Evolutionary conservation across 2,888 invertebrate genomes (phyloP).

Genomic region (Hemicrepidius hirtus): DNA sequence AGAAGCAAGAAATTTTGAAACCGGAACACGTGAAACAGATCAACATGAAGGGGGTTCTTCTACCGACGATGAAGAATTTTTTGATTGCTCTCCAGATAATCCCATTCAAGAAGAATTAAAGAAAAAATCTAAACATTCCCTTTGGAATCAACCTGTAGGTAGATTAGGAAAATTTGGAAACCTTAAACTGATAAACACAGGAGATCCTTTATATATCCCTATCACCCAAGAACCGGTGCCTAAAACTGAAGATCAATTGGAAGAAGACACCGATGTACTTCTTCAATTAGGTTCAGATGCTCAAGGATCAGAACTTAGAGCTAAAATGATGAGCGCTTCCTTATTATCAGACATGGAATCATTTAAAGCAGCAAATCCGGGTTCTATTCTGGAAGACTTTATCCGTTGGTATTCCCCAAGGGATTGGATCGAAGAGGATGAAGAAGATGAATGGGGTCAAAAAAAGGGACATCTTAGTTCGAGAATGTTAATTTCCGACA

Average conservation of each 20-base stretch:
- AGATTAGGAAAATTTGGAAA: slow-evolving; percentile 81
- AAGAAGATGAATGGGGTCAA: slow-evolving; percentile 75
- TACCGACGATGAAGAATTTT: slow-evolving; percentile 84
- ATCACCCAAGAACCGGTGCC: slow-evolving; percentile 94
- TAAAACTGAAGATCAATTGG: slow-evolving; percentile 97
- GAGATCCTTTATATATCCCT: slow-evolving; percentile 86
- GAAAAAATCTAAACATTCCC: slow-evolving; percentile 69
- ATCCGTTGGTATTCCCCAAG: slow-evolving; percentile 98
- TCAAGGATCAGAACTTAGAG: slow-evolving; percentile 87
- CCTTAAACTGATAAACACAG: slow-evolving; percentile 79
- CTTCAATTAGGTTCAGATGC: slow-evolving; percentile 91
- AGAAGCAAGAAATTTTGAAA: slow-evolving; percentile 70
- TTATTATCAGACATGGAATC: slow-evolving; percentile 98
- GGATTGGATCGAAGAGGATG: slow-evolving; percentile 86
- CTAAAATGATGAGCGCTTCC: slow-evolving; percentile 96
- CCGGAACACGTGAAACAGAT: neutral
- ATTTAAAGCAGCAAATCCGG: slow-evolving; percentile 99
- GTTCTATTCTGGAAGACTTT: slow-evolving; percentile 93
- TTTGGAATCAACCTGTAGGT: slow-evolving; percentile 79
- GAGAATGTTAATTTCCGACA: slow-evolving; percentile 92
- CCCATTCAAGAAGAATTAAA: slow-evolving; percentile 67
- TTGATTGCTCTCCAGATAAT: slow-evolving; percentile 80
- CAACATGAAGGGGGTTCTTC: slow-evolving; percentile 53
- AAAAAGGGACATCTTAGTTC: slow-evolving; percentile 83
- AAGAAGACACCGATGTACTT: slow-evolving; percentile 94